Conservation (phyloP, 2,797 vertebrate genomes). For the Argentina silus region DNA sequence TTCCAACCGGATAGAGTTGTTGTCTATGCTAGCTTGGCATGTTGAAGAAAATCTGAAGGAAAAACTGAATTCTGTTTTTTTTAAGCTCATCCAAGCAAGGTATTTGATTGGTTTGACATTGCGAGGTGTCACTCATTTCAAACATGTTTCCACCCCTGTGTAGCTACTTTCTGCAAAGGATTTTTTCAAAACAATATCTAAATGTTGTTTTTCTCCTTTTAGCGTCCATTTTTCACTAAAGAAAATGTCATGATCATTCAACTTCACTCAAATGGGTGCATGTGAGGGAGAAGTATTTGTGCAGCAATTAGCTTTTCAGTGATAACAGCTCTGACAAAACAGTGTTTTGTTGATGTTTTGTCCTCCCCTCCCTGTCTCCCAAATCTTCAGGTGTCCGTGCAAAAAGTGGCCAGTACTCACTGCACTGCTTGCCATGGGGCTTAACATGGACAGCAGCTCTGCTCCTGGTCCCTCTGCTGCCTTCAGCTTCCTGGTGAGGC, state of each 20-base stretch:
- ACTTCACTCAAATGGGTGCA: neutral
- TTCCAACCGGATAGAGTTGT: too few species aligned
- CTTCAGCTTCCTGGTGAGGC: conserved; percentile 88
- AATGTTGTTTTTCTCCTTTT: too few species aligned
- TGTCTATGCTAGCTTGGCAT: too few species aligned
- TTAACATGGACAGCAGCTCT: conserved; percentile 69
- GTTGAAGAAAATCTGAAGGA: too few species aligned
- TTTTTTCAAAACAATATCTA: too few species aligned
- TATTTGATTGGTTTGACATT: too few species aligned
- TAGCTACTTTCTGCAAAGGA: too few species aligned
- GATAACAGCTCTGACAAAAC: neutral
- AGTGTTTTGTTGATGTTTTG: neutral
- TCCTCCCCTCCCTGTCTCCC: conserved; percentile 10
- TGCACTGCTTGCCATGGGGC: conserved; percentile 73
- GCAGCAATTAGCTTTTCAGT: neutral
- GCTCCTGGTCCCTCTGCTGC: conserved; percentile 86
- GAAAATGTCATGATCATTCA: too few species aligned
- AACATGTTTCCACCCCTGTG: too few species aligned
- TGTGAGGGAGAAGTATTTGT: neutral
- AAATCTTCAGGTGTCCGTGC: conserved; percentile 86
- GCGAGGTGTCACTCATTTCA: too few species aligned
- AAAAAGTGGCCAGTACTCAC: conserved; percentile 85
- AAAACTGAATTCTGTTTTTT: neutral
- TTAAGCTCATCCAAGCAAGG: neutral
- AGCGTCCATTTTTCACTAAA: too few species aligned